phyloP scores from a whole-genome alignment of 2,797 vertebrate genomes.

The Phylloscopus collybita region DNA sequence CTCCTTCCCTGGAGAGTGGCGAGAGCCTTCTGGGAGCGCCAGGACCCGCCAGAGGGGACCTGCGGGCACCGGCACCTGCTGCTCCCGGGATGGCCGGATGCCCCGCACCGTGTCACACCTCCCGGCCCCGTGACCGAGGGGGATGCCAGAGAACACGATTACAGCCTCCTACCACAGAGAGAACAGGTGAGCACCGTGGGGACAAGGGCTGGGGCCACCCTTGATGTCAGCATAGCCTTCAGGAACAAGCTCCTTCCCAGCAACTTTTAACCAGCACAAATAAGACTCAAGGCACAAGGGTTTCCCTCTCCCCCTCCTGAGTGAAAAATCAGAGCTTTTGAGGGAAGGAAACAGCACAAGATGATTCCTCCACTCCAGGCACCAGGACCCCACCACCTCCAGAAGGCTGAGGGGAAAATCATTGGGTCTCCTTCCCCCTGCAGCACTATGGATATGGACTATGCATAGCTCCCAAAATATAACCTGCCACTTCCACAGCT shows the following conservation, averaged over 20 bases:
- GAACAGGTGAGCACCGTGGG: neutral
- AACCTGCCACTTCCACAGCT: neutral
- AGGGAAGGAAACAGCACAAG: neutral
- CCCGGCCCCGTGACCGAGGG: rapidly evolving
- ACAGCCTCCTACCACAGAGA: neutral
- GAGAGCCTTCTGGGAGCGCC: rapidly evolving
- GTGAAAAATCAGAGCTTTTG: neutral
- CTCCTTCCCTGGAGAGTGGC: neutral
- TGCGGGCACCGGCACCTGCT: neutral
- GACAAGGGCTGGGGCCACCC: neutral
- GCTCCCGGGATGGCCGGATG: neutral
- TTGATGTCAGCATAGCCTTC: neutral
- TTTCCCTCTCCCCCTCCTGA: neutral
- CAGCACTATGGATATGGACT: neutral
- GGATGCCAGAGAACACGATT: neutral
- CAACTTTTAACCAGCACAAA: neutral
- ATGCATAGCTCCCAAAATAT: neutral
- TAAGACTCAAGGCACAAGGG: neutral
- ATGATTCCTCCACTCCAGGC: neutral
- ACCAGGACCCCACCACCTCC: rapidly evolving
- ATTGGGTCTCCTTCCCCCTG: neutral
- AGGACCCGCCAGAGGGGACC: neutral
- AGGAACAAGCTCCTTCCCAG: rapidly evolving
- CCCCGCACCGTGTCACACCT: neutral
- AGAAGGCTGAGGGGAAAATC: neutral